Evolutionary conservation across 1,140 invertebrate species (phyloP), one percentile per base, ranked within the genome.

Genomic region (Drosophila triauraria): DNA sequence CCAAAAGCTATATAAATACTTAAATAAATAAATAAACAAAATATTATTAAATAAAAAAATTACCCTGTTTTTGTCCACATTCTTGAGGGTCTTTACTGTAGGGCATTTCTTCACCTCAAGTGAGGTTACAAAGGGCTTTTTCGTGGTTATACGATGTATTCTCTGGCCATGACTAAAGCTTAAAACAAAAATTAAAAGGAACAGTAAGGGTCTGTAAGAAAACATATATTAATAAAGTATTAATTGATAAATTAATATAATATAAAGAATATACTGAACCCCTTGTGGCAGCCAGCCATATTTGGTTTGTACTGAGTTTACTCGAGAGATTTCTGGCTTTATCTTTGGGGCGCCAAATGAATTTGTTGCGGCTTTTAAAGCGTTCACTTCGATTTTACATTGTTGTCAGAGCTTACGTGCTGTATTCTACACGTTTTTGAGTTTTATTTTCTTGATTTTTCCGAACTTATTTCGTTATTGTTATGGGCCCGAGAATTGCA

Each of bases 1-100:
- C 83, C 35, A 87, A 42, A 0, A 86, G 46, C 83, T 86, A 27
- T 32, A 9, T n/a, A 38, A 10, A 0, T 13, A 38, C 4, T 17
- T 5, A 20, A 27, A 12, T 10, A 25, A 43, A 13, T 17, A 46
- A 5, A 2, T 30, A 1, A 12, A 9, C 4, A 3, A 6, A 13
- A n/a, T 30, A 30, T 6, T 23, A 2, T n/a, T 2, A 20, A 53
- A 0, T 2, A 7, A 12, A 15, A 2, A 2, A 3, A 3, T 13
- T 25, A 17, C 5, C 6, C 3, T 3, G 12, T 7, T 9, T 2
- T 70, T 78, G 2, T 53, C 7, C 0, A 85, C 46, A 43, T 78
- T 67, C 2, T 63, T 40, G 9, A 63, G 8, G 1, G 44, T n/a
- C 0, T 46, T 20, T 10, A 77, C 12, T 7, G 30, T 5, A 1